Evolutionary conservation across 1,140 invertebrate genomes (phyloP).

Genomic region (Tetramorium alpestre): DNA sequence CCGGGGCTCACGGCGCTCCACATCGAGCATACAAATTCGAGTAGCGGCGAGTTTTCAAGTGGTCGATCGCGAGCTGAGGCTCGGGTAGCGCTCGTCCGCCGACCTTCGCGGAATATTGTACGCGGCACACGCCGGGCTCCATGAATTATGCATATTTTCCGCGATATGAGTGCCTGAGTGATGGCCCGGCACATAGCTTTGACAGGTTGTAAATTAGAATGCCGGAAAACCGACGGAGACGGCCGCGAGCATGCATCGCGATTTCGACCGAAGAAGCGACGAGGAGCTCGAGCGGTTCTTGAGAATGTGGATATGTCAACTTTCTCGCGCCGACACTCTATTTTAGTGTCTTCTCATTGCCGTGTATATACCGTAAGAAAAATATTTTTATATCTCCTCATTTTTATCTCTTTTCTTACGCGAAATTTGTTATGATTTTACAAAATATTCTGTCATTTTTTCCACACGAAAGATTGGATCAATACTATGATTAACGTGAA

Average conservation of each 20-base stretch:
- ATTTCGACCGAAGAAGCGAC: conserved; percentile 52
- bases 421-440: not conserved
- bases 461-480: not conserved
- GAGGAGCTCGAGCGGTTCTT: not conserved
- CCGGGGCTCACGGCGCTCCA: conserved; percentile 33
- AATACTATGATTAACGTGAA: not conserved
- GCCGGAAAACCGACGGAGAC: conserved; percentile 61
- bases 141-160: conserved; percentile 86
- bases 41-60: conserved; percentile 69
- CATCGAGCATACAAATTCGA: conserved; percentile 57
- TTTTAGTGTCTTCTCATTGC: not conserved
- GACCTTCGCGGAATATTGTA: conserved; percentile 77
- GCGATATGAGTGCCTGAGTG: conserved; percentile 84
- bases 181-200: conserved; percentile 80
- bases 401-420: not conserved
- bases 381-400: not conserved
- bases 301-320: not conserved
- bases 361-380: not conserved
- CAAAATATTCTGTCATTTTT: not conserved
- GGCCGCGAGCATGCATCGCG: conserved; percentile 47
- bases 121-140: conserved; percentile 63
- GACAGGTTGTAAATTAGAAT: conserved; percentile 85
- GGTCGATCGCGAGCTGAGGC: conserved; percentile 66
- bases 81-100: conserved; percentile 62
- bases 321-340: not conserved